Evolutionary conservation across 2,888 invertebrate genomes (phyloP).

Genomic region (Pocota personata): DNA sequence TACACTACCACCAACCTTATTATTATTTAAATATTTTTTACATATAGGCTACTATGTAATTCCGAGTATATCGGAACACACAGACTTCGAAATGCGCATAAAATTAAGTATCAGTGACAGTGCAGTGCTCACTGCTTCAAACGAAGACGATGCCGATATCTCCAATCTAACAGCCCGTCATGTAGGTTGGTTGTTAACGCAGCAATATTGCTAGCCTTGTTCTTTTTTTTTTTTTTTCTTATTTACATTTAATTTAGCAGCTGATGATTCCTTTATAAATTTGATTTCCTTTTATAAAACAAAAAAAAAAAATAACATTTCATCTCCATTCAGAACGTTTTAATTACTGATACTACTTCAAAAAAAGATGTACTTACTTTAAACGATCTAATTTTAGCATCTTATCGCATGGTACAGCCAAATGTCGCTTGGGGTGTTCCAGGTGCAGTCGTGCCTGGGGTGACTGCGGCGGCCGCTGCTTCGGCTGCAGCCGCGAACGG

Average conservation of each 20-base stretch:
- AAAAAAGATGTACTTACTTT: slow-evolving; percentile 64
- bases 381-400: slow-evolving; percentile 78
- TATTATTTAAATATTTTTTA: no score
- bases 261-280: neutral
- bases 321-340: slow-evolving; percentile 35
- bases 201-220: neutral
- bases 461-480: slow-evolving; percentile 83
- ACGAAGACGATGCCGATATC: no score
- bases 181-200: no score
- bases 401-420: slow-evolving; percentile 87
- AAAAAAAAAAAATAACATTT: slow-evolving; percentile 46
- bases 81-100: no score
- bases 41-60: no score
- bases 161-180: no score
- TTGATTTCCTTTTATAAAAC: neutral
- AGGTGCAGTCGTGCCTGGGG: slow-evolving; percentile 84
- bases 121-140: no score
- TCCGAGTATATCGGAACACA: no score
- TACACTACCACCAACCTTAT: no score
- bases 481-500: slow-evolving; percentile 84
- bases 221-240: neutral
- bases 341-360: slow-evolving; percentile 68
- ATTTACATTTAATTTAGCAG: neutral
- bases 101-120: no score
- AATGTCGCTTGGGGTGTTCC: slow-evolving; percentile 84